These are phyloP conservation scores for Drosophila miranda DNA, from an alignment of 1,140 invertebrate genomes.

Conservation along the genomic window DNA sequence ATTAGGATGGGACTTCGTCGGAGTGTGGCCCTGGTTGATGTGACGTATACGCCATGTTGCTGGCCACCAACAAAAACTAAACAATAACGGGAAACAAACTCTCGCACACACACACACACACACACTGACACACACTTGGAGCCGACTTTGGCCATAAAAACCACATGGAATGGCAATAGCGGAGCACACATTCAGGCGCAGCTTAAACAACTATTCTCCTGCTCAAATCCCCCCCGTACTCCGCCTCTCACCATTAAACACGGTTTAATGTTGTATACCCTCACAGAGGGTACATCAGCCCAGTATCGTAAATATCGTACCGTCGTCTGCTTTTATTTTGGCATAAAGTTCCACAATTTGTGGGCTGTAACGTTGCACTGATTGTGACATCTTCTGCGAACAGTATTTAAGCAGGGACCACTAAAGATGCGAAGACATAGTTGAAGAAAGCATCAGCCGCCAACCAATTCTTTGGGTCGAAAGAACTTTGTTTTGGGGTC, in stretches of 20 bases:
- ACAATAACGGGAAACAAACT: neutral
- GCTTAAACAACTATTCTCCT: conserved; percentile 45
- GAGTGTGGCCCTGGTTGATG: conserved; percentile 4
- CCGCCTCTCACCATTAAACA: conserved; percentile 41
- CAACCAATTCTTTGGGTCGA: too few species aligned
- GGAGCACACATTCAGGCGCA: conserved; percentile 6
- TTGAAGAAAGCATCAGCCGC: too few species aligned
- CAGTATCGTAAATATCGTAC: too few species aligned
- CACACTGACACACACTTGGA: neutral
- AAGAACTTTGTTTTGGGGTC: too few species aligned
- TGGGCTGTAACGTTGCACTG: too few species aligned
- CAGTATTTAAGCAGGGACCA: too few species aligned
- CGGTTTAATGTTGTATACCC: conserved; percentile 39
- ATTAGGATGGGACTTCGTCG: neutral
- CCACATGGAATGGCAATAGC: conserved; percentile 17
- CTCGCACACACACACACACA: too few species aligned
- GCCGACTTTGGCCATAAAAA: conserved; percentile 43
- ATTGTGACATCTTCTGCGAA: too few species aligned
- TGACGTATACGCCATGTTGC: conserved; percentile 23
- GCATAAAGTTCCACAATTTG: too few species aligned
- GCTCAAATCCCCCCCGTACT: neutral
- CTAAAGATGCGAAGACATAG: too few species aligned
- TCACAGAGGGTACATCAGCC: neutral
- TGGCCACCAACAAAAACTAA: conserved; percentile 1
- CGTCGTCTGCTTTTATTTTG: too few species aligned